Evolutionary conservation across 1,140 invertebrate species (phyloP), one percentile per base, ranked within the genome.

Genomic region (Helicoverpa zea): DNA sequence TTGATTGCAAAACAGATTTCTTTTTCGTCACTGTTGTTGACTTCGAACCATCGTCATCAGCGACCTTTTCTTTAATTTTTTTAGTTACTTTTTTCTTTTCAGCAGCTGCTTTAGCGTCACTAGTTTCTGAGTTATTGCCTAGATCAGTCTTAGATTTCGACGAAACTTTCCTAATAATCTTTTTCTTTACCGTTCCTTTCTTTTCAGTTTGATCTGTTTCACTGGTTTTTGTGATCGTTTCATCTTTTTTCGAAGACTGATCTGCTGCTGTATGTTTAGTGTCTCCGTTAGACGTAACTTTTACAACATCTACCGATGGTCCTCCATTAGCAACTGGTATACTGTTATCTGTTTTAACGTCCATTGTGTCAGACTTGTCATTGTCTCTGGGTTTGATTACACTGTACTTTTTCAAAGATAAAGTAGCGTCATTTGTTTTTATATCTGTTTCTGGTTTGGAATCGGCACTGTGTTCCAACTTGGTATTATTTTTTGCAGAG

Each of bases 1-100:
- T 96, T 0, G 96, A 95, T 85, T 96, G 96, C 68, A 96, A 89
- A 64, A 96, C 93, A 66, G 95, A 96, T 86, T 96, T 96, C 89
- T 96, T 96, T 86, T 95, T 95, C 77, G 93, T 91, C 72, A 92
- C 92, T 82, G 84, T 91, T 63, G 83, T 81, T 82, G 83, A 81
- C 90, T 96, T 95, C 58, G 84, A 63, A 59, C 75, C 87, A 77
- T 95, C 92, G 13, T 95, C 94, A 80, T 89, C 87, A 54, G 58
- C 51, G 14, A 88, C 90, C 86, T 95, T 95, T 73, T 95, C 92
- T 90, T 95, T 92, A 64, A 90, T 85, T 89, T 95, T 93, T 86
- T 95, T 91, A 84, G 90, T 81, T 76, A 93, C 85, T 89, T 94
- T 93, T 84, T 94, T 95, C 88, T 93, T 95, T 79, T 92, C 90